A percentile compares a stretch with the other conserved stretches of the same genome.
These are phyloP conservation scores for Cacoxenus indagator DNA, from an alignment of 2,888 invertebrate species.

Conservation along the genomic window DNA sequence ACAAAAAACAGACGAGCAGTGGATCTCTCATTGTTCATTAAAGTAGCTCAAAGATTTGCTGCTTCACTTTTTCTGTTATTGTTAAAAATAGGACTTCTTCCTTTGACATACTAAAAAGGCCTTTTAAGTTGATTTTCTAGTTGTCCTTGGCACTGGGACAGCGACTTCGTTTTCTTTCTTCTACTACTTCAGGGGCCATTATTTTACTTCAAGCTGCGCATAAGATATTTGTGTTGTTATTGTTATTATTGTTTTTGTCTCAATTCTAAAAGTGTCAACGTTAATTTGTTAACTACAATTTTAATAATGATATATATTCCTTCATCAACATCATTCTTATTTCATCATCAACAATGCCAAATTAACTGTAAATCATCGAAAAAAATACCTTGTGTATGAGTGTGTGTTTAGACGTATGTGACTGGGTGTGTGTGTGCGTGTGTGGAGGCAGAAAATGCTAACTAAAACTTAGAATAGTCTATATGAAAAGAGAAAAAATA, in stretches of 20 bases:
- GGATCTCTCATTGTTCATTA: too few relatives aligned
- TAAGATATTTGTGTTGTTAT: background rate
- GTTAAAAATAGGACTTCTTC: constrained; percentile 31
- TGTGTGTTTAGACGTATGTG: background rate
- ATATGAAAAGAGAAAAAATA: constrained; percentile 24
- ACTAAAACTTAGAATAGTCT: constrained; percentile 24
- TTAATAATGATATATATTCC: too few relatives aligned
- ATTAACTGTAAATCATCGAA: background rate
- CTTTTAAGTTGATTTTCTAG: background rate
- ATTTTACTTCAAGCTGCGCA: background rate
- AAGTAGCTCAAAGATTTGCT: background rate
- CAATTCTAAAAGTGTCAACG: too few relatives aligned
- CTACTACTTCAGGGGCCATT: background rate
- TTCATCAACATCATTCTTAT: too few relatives aligned
- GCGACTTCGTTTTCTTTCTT: background rate
- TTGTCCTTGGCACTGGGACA: constrained; percentile 6
- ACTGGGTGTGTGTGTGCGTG: background rate
- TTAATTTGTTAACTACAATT: too few relatives aligned
- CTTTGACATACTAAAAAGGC: background rate
- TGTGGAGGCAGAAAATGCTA: background rate
- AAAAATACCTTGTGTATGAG: background rate
- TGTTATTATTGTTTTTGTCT: too few relatives aligned
- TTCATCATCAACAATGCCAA: too few relatives aligned
- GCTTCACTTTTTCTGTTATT: constrained; percentile 36
- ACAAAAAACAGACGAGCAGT: background rate